Conservation (phyloP, 2,888 invertebrate species). For the Neria commutata region DNA sequence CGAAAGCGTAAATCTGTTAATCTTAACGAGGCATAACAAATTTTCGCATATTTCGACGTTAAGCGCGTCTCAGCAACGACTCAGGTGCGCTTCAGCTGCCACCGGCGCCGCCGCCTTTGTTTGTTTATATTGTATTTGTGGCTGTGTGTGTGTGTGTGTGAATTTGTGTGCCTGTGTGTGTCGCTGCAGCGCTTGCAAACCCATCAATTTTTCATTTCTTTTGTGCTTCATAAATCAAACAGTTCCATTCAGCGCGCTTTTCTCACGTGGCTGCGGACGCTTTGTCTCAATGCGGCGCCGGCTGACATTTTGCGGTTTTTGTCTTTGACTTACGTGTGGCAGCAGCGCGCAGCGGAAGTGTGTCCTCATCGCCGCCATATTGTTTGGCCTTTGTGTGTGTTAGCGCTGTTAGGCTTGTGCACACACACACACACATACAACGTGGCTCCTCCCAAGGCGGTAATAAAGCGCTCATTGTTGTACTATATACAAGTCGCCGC, state of each 20-base stretch:
- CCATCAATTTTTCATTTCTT: conserved; percentile 17
- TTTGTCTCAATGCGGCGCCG: not conserved
- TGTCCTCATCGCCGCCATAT: not conserved
- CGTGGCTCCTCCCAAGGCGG: not conserved
- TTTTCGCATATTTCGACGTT: not conserved
- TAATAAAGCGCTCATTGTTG: no score
- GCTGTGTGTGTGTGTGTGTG: no score
- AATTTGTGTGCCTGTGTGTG: no score
- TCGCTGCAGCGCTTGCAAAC: not conserved
- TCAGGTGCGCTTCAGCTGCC: not conserved
- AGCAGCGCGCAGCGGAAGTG: no score
- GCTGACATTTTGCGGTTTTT: not conserved
- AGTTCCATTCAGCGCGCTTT: not conserved
- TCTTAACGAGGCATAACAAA: conserved; percentile 2
- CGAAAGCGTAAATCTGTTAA: conserved; percentile 1
- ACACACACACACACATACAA: not conserved
- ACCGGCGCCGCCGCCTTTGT: no score
- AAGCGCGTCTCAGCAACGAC: not conserved
- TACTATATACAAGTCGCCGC: no score
- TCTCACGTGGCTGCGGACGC: no score
- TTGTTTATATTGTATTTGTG: no score
- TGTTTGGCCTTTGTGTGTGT: not conserved
- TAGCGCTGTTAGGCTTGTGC: not conserved
- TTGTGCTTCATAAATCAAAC: conserved; percentile 18
- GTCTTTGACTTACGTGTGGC: not conserved